Base-by-base conservation (phyloP, 2,113 vertebrate genomes). In the Hydrolagus affinis region DNA sequence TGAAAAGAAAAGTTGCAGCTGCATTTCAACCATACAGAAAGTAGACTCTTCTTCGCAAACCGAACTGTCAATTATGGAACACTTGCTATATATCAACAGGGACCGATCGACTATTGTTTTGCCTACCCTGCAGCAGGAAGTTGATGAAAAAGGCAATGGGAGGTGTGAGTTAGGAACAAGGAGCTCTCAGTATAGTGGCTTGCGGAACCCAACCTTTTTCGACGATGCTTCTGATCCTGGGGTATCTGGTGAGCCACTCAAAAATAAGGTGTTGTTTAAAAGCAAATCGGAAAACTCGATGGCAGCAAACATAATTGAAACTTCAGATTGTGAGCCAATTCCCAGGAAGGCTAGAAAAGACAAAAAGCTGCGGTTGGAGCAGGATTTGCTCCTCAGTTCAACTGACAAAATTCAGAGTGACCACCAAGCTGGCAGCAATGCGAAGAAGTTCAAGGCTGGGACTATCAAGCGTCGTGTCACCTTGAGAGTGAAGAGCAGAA, bases 191-290 rank as follows among this genome's bases (percentile, higher is more conserved):
- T 88, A 89, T 8, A 86, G 19, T 60, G 87, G 88, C n/a, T 62
- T 92, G 86, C 88, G 89, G 85, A 89, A 88, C 57, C 86, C 89
- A 85, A n/a, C 87, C 1, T 80, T 85, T 0, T 86, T 88, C 23
- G 88, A 89, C 23, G 66, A 72, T 6, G 85, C 87, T 32, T 71
- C 85, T 62, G 87, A 21, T 19, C 87, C 87, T 80, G 86, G 88
- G 17, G 86, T 85, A 56, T 85, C 86, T 2, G 70, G 85, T 71
- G 87, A 87, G 17, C 30, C 85, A 19, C 88, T 86, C 7, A 88
- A 88, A 0, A 30, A 21, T 6, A 62, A 32, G 25, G 0, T 57
- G 4, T 21, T 32, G 0, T 86, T 87, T 11, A 90, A 91, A 86
- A 88, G 91, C 30, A 77, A 71, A 0, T 0, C 8, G 0, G 89